phyloP scores from a whole-genome alignment of 2,797 vertebrate genomes.

The Chrosomus eos region DNA sequence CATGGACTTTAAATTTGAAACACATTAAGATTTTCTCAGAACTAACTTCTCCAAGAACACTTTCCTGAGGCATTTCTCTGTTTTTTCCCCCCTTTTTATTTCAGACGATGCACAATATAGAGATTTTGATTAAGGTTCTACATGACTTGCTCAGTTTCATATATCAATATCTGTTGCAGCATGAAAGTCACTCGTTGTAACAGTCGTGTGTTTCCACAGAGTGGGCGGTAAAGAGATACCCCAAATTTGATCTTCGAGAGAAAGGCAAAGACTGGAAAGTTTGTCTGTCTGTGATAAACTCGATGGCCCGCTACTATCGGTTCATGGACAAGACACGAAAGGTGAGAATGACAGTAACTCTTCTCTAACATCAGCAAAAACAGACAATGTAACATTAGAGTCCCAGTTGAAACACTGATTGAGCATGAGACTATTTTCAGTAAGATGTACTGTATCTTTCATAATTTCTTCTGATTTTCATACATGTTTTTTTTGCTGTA shows the following conservation, averaged over 20 bases:
- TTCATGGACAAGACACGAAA: conserved; percentile 59
- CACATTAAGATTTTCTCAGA: background rate
- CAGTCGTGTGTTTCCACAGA: conserved; percentile 65
- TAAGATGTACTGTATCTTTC: too few relatives aligned
- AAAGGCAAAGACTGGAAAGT: conserved; percentile 79
- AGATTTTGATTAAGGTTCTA: background rate
- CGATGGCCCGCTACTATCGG: conserved; percentile 60
- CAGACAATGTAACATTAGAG: too few relatives aligned
- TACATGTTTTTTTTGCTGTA: too few relatives aligned
- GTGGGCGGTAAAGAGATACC: conserved; percentile 73
- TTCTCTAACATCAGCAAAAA: background rate
- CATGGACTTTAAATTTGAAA: background rate
- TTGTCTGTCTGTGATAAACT: conserved; percentile 69
- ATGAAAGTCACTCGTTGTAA: background rate
- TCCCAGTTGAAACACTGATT: too few relatives aligned
- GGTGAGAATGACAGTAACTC: conserved; percentile 32
- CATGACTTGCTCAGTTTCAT: background rate
- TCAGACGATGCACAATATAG: background rate
- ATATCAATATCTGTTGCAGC: background rate
- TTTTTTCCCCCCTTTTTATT: background rate
- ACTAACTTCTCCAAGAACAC: background rate
- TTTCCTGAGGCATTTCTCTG: background rate
- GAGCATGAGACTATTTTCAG: too few relatives aligned
- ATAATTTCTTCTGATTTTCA: too few relatives aligned
- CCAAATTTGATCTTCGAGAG: conserved; percentile 75